Base-by-base conservation (phyloP, 2,113 vertebrate genomes). In the Genyomyrus donnyi region DNA sequence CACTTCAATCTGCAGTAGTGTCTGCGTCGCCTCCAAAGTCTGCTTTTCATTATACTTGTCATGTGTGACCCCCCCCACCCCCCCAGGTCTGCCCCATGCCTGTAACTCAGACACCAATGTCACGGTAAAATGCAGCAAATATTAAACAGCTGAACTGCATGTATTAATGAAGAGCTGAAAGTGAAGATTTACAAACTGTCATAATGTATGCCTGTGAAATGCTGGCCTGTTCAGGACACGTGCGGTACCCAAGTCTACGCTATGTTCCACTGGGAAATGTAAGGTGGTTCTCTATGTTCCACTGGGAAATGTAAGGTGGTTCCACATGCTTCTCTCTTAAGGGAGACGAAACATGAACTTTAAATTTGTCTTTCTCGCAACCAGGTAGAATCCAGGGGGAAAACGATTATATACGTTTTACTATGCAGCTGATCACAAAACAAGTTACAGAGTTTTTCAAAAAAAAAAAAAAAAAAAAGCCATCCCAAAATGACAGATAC, bases 161-260 rank as follows among this genome's bases (percentile, higher is more conserved):
- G 93, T 95, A 94, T 95, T 94, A 95, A 95, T 95, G 94, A 95
- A 94, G 93, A 94, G 94, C 93, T 85, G 92, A 94, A 93, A 93
- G 93, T 94, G 92, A 94, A 95, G 94, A 95, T 95, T 94, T 95
- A 93, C 90, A 94, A 93, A 94, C 93, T 93, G 95, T 95, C 95
- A 96, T 95, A 95, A 96, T 96, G 95, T 94, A 96, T 95, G 94
- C 94, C 93, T 95, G 94, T 93, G 93, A 96, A 96, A 96, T 96
- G 92, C 92, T 50, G 70, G 95, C 95, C 95, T 95, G 95, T 13
- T 24, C 95, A 93, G 95, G 93, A 94, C 95, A 90, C 88, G 48
- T 5, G 93, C 94, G 93, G 93, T 95, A 94, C 92, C 58, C 53
- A 24, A 5, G 17, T 13, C 24, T n/a, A 31, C 13, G 15, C 45